These are phyloP conservation scores for Laothoe populi DNA, from an alignment of 2,888 invertebrate genomes.

Conservation along the genomic window DNA sequence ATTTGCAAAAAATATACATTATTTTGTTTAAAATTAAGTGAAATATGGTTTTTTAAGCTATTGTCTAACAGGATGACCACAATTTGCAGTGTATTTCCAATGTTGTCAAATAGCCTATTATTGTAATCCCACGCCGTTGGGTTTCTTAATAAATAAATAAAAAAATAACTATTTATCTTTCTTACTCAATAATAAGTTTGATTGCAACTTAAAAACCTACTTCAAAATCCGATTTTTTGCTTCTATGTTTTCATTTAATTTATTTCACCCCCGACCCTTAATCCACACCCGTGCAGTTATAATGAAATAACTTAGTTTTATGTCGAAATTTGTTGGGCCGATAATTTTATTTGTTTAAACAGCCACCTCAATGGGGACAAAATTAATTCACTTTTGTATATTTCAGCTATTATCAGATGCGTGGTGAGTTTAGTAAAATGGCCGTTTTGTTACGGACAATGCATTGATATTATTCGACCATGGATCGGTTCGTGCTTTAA, in stretches of 20 bases:
- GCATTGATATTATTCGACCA: neutral
- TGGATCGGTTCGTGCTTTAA: neutral
- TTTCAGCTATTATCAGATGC: constrained; percentile 27
- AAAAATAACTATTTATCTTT: no score
- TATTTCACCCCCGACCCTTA: neutral
- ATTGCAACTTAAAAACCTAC: no score
- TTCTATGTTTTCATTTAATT: neutral
- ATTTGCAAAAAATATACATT: no score
- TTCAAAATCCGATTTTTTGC: no score
- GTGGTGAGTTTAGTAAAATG: constrained; percentile 16
- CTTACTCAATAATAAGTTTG: no score
- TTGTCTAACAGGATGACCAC: no score
- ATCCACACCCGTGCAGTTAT: neutral
- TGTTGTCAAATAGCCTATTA: no score
- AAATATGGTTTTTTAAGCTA: no score
- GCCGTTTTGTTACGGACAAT: constrained; percentile 5
- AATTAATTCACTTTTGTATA: constrained; percentile 44
- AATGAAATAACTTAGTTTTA: constrained; percentile 22
- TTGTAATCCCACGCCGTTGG: no score
- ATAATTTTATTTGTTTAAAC: constrained; percentile 44
- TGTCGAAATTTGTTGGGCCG: constrained; percentile 38
- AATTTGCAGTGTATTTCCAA: no score
- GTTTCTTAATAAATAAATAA: no score
- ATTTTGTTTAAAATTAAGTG: no score
- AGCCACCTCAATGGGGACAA: constrained; percentile 36